Evolutionary conservation across 2,888 invertebrate genomes (phyloP).

Genomic region (Rhagonycha lutea): DNA sequence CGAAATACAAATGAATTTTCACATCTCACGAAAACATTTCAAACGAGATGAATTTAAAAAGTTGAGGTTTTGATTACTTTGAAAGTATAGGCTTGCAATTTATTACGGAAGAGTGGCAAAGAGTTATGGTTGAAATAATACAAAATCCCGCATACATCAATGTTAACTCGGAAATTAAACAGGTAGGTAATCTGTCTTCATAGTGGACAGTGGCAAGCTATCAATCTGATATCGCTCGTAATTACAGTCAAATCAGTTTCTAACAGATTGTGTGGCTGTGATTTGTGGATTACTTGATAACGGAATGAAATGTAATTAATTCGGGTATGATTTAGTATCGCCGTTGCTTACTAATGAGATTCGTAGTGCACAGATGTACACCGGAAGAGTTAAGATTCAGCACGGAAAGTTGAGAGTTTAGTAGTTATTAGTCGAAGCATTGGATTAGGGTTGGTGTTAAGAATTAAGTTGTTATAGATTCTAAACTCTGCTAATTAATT

Average conservation of each 20-base stretch:
- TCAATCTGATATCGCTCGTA: slow-evolving; percentile 46
- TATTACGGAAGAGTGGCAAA: background rate
- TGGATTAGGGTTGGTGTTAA: slow-evolving; percentile 25
- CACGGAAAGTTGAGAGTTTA: slow-evolving; percentile 20
- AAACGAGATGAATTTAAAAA: background rate
- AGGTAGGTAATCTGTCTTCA: slow-evolving; percentile 24
- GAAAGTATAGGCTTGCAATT: background rate
- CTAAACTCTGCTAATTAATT: slow-evolving; percentile 20
- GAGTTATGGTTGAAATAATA: background rate
- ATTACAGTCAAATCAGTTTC: slow-evolving; percentile 51
- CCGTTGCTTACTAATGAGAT: slow-evolving; percentile 49
- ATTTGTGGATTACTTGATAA: slow-evolving; percentile 55
- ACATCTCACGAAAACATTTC: background rate
- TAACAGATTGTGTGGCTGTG: slow-evolving; percentile 50
- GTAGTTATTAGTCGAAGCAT: slow-evolving; percentile 21
- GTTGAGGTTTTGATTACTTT: background rate
- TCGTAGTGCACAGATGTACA: slow-evolving; percentile 27
- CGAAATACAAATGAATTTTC: background rate
- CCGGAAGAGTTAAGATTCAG: slow-evolving; percentile 16
- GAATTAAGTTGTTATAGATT: slow-evolving; percentile 24
- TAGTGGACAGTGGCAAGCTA: slow-evolving; percentile 36
- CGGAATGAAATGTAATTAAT: slow-evolving; percentile 54
- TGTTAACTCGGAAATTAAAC: slow-evolving; percentile 23
- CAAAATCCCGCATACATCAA: background rate
- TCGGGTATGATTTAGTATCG: slow-evolving; percentile 48